Conservation (phyloP, 1,140 invertebrate species). For the honey bee (Apis mellifera) region Amel_HAv3.1 CM009938.2:3615501-3616000, state of each 20-base stretch:
- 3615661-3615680: conserved; percentile 15
- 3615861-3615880: conserved; percentile 67
- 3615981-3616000: conserved; percentile 45
- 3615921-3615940: conserved; percentile 69
- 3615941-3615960: conserved; percentile 76
- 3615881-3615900: conserved; percentile 39
- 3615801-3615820: conserved; percentile 29
- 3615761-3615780: background rate
- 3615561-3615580: too few relatives aligned
- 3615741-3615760: conserved; percentile 35
- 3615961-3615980: conserved; percentile 66
- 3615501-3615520: too few relatives aligned
- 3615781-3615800: conserved; percentile 33
- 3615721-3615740: conserved; percentile 12
- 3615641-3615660: conserved; percentile 11
- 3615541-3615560: too few relatives aligned
- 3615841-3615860: conserved; percentile 49
- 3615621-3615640: too few relatives aligned
- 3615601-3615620: background rate
- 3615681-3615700: background rate
- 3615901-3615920: conserved; percentile 52
- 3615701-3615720: background rate
- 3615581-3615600: too few relatives aligned
- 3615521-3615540: too few relatives aligned
- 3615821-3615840: conserved; percentile 37